A percentile compares a stretch with the other conserved stretches of the same genome.
phyloP scores from a whole-genome alignment of 64 coral and sea anemone species.

The Hydrozoanthus tunicans region DNA sequence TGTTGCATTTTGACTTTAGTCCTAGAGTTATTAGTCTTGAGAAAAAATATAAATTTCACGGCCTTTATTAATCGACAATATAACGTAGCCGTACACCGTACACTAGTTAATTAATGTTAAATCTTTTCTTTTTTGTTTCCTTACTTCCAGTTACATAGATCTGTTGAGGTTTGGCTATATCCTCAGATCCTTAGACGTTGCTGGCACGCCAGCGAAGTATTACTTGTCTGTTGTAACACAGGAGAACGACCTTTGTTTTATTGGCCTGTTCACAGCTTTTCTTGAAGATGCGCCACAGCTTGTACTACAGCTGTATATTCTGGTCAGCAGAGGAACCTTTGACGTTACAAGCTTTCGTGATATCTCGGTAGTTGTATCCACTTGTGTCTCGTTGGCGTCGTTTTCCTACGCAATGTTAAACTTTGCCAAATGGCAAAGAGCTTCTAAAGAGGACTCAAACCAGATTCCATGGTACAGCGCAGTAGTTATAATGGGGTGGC shows the following conservation, averaged over 20 bases:
- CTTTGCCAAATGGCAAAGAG: conserved; percentile 19
- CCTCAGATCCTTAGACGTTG: not conserved
- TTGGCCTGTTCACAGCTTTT: conserved; percentile 48
- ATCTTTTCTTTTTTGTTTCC: not conserved
- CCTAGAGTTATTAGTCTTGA: too few relatives aligned
- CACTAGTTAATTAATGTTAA: not conserved
- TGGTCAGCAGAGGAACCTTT: conserved; percentile 49
- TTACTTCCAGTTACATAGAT: conserved; percentile 13
- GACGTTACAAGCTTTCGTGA: not conserved
- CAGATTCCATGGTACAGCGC: conserved; percentile 13
- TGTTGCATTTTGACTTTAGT: too few relatives aligned
- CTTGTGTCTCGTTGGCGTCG: not conserved
- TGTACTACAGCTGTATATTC: conserved; percentile 43
- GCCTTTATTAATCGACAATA: too few relatives aligned
- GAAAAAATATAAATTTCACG: too few relatives aligned
- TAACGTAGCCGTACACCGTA: too few relatives aligned
- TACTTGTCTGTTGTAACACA: conserved; percentile 46
- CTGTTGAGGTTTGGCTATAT: not conserved
- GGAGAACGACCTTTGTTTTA: conserved; percentile 10
- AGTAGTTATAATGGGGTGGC: conserved; percentile 29
- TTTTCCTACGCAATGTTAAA: not conserved
- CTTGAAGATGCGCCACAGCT: conserved; percentile 53
- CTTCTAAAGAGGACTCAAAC: not conserved
- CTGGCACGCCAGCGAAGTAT: not conserved
- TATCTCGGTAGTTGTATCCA: conserved; percentile 20